phyloP scores from a whole-genome alignment of 2,888 invertebrate species.

The Yponomeuta evonymella region DNA sequence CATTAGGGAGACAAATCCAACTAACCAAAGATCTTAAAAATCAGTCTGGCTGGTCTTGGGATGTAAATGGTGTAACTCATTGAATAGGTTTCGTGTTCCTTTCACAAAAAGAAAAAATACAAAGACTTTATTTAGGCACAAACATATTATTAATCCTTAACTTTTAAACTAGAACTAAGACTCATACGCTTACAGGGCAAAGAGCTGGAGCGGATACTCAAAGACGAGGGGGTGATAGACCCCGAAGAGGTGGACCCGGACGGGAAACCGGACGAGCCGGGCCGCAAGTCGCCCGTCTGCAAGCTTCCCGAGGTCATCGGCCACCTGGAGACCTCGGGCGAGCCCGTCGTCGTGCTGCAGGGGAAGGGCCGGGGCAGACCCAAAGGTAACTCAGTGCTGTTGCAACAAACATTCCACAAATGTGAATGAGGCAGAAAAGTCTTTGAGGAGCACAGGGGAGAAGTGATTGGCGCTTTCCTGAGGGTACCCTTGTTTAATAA shows the following conservation, averaged over 20 bases:
- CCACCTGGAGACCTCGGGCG: slow-evolving; percentile 79
- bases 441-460: no score
- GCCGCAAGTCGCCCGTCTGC: slow-evolving; percentile 31
- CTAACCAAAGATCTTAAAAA: no score
- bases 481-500: no score
- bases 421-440: not conserved
- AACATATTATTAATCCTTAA: no score
- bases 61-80: no score
- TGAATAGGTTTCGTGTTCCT: no score
- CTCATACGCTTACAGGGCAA: slow-evolving; percentile 71
- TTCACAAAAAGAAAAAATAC: no score
- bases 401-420: not conserved
- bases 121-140: no score
- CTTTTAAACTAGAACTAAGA: no score
- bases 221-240: slow-evolving; percentile 82
- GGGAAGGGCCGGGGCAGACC: slow-evolving; percentile 75
- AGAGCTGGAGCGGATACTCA: slow-evolving; percentile 83
- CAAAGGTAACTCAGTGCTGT: slow-evolving; percentile 42
- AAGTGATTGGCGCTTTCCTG: no score
- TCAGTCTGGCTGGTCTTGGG: no score
- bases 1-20: no score
- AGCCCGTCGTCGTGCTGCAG: slow-evolving; percentile 77
- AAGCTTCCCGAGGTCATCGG: slow-evolving; percentile 78
- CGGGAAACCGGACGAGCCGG: slow-evolving; percentile 31
- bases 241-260: slow-evolving; percentile 72